Evolutionary conservation across 2,888 invertebrate genomes (phyloP), one percentile per base, ranked within the genome.

Genomic region (Tachina grossa): DNA sequence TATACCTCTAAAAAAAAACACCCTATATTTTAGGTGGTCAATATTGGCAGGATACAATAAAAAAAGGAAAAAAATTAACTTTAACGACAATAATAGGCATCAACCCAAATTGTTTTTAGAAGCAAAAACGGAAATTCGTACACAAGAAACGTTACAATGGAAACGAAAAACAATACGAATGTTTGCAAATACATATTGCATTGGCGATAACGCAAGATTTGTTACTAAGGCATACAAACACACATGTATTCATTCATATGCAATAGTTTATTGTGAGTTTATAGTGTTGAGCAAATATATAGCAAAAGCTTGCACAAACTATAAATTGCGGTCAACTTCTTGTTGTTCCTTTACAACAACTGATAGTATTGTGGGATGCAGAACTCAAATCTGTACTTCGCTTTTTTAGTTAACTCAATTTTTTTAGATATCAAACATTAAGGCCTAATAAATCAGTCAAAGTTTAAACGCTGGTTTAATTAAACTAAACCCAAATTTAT

Each of bases 1-100:
- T n/a, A n/a, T n/a, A n/a, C n/a, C n/a, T n/a, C n/a, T n/a, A n/a
- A n/a, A n/a, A n/a, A n/a, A n/a, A n/a, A n/a, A n/a, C n/a, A n/a
- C n/a, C n/a, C n/a, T n/a, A n/a, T n/a, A 63, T 68, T 74, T 84
- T 47, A 61, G 72, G 31, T 71, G 76, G 51, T 55, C 84, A 80
- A 71, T 80, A 76, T 80, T 80, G 80, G 80, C 84, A 66, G 65
- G 79, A 63, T n/a, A 59, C 53, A 53, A 63, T 16, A 31, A 31
- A 69, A 16, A 47, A 51, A 16, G 31, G 59, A 16, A 14, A 69
- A 16, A 47, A 51, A 31, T 43, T 61, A 22, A 14, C 6, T 61
- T 55, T 68, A 19, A 47, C 55, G 65, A 41, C 14, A 59, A 45
- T 49, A 72, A 72, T 57, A 51, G 71, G 9, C 74, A 66, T n/a